These are phyloP conservation scores for Dinothrombium tinctorium DNA, from an alignment of 1,140 invertebrate species.

Conservation along the genomic window DNA sequence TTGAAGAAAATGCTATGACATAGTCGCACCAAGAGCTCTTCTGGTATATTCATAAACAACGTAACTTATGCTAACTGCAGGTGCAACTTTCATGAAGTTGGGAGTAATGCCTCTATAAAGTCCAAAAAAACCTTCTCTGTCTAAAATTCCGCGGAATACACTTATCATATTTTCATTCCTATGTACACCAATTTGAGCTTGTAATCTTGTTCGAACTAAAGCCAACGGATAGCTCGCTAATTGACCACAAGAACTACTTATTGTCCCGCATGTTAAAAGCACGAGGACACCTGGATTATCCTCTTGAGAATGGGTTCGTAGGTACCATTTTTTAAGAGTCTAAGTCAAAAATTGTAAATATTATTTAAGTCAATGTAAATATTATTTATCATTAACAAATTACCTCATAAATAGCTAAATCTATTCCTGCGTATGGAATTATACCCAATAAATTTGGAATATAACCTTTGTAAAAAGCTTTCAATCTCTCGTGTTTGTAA, in stretches of 20 bases:
- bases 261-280: constrained; percentile 67
- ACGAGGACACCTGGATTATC: constrained; percentile 40
- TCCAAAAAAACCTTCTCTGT: constrained; percentile 62
- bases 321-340: constrained; percentile 31
- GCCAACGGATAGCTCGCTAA: constrained; percentile 91
- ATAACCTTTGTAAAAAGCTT: constrained; percentile 72
- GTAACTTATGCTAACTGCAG: constrained; percentile 88
- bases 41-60: constrained; percentile 88
- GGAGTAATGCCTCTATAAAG: constrained; percentile 92
- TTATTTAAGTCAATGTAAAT: too few relatives aligned
- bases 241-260: constrained; percentile 81
- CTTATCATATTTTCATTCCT: constrained; percentile 39
- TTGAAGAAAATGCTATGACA: too few relatives aligned
- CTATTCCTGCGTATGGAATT: constrained; percentile 95
- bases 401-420: constrained; percentile 88
- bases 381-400: too few relatives aligned
- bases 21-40: constrained; percentile 1
- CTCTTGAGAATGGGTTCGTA: constrained; percentile 26
- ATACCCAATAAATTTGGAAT: constrained; percentile 94
- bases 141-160: constrained; percentile 58
- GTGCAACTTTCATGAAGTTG: constrained; percentile 74
- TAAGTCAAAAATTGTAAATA: constrained; percentile 15
- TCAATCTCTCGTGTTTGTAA: constrained; percentile 52
- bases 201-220: constrained; percentile 73
- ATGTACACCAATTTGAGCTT: constrained; percentile 60